Evolutionary conservation across 2,797 vertebrate species (phyloP).

Genomic region (Mallotus villosus): DNA sequence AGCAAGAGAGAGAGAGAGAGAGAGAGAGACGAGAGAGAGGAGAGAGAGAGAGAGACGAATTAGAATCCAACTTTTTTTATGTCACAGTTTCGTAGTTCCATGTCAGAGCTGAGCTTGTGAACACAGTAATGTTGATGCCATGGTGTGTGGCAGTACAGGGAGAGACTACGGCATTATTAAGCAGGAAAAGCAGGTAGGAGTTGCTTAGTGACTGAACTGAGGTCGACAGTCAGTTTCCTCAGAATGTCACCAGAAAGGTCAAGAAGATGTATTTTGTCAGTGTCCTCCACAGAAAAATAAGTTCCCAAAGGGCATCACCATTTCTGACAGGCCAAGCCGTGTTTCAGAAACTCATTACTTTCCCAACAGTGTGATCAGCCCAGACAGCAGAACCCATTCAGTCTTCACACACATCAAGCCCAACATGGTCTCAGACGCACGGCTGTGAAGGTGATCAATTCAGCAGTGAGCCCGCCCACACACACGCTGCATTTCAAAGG

Average conservation of each 20-base stretch:
- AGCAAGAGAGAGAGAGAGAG: conserved; percentile 20
- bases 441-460: not conserved
- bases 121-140: not conserved
- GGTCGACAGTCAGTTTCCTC: not conserved
- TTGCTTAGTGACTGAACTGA: not conserved
- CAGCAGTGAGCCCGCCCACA: not conserved
- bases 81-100: not conserved
- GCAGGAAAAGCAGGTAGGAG: not conserved
- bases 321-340: conserved; percentile 37
- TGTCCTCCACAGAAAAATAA: conserved; percentile 24
- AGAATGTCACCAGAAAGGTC: conserved; percentile 21
- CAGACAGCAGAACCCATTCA: conserved; percentile 49
- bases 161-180: not conserved
- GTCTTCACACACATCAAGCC: not conserved
- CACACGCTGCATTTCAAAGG: not conserved
- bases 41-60: conserved; percentile 21
- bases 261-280: conserved; percentile 32
- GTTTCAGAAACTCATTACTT: too few relatives aligned
- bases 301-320: conserved; percentile 42
- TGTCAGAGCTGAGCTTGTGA: too few relatives aligned
- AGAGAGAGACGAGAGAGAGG: conserved; percentile 13
- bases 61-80: not conserved
- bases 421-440: not conserved
- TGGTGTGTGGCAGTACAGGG: not conserved
- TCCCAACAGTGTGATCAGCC: conserved; percentile 33